Evolutionary conservation across 1,140 invertebrate genomes (phyloP).

Genomic region (Melipona quadrifasciata): DNA sequence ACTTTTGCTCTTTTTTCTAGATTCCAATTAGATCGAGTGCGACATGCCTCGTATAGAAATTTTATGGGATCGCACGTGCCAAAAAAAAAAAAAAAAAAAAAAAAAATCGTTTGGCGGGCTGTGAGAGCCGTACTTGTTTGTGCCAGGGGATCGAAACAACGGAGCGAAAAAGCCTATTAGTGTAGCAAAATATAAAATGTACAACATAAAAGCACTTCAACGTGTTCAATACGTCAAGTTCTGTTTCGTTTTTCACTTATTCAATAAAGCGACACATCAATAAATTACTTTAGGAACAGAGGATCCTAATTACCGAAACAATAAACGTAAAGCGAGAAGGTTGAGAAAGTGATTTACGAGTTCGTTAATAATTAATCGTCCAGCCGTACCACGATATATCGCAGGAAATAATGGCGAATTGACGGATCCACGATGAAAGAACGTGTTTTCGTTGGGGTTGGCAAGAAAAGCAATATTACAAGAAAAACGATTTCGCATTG

Average conservation of each 20-base stretch:
- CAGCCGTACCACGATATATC: neutral
- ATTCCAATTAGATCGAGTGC: conserved; percentile 49
- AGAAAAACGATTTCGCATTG: conserved; percentile 67
- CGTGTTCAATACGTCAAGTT: neutral
- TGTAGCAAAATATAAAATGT: conserved; percentile 30
- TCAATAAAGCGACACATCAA: no score
- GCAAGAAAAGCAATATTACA: conserved; percentile 52
- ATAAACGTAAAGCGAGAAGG: neutral
- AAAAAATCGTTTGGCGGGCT: conserved; percentile 49
- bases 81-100: conserved; percentile 55
- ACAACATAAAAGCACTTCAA: neutral
- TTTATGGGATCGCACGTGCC: conserved; percentile 49
- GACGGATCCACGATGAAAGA: conserved; percentile 45
- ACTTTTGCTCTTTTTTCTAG: neutral
- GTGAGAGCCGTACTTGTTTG: conserved; percentile 1
- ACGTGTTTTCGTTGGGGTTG: conserved; percentile 47
- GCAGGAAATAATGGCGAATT: conserved; percentile 6
- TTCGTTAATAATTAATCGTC: conserved; percentile 15
- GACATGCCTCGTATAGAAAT: neutral
- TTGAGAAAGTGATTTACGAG: neutral
- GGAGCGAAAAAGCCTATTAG: conserved; percentile 36
- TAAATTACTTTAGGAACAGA: neutral
- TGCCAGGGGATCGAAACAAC: conserved; percentile 17
- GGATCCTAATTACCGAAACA: neutral
- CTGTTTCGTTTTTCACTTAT: neutral